Evolutionary conservation across 2,888 invertebrate species (phyloP).

Genomic region (Caenorhabditis imperialis): DNA sequence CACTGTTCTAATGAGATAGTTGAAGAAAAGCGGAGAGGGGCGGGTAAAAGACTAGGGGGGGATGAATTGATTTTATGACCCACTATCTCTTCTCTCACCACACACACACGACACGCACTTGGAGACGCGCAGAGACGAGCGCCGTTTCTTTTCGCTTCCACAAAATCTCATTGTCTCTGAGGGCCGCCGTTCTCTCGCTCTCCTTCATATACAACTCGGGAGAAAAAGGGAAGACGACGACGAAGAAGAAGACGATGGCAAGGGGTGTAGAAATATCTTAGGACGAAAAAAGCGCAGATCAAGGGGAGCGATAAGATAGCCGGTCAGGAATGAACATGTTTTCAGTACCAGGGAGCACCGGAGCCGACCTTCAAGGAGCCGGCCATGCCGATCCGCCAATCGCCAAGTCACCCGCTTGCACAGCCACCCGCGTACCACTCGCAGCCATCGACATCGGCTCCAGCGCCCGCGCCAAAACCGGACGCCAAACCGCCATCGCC

Average conservation of each 20-base stretch:
- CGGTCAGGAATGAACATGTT: not conserved
- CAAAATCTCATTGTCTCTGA: not conserved
- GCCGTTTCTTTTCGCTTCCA: no score
- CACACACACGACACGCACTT: no score
- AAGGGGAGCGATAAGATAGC: slow-evolving; percentile 18
- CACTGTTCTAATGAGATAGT: slow-evolving; percentile 29
- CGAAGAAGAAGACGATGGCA: not conserved
- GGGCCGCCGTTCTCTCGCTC: no score
- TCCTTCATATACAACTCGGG: not conserved
- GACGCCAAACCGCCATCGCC: slow-evolving; percentile 12
- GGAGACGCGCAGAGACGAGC: no score
- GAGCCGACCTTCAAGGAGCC: slow-evolving; percentile 46
- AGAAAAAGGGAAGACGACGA: not conserved
- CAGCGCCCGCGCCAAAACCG: not conserved
- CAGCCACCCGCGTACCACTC: slow-evolving; percentile 27
- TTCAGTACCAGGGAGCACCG: not conserved
- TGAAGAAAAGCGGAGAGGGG: no score
- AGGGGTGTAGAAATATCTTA: not conserved
- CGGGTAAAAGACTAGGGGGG: no score
- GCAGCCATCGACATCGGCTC: slow-evolving; percentile 7
- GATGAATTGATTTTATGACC: slow-evolving; percentile 41
- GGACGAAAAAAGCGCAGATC: slow-evolving; percentile 23
- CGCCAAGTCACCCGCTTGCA: slow-evolving; percentile 20
- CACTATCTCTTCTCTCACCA: slow-evolving; percentile 15
- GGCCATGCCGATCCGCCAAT: slow-evolving; percentile 28